Evolutionary conservation across 2,113 vertebrate genomes (phyloP), one percentile per base, ranked within the genome.

Genomic region (Coreoperca whiteheadi): DNA sequence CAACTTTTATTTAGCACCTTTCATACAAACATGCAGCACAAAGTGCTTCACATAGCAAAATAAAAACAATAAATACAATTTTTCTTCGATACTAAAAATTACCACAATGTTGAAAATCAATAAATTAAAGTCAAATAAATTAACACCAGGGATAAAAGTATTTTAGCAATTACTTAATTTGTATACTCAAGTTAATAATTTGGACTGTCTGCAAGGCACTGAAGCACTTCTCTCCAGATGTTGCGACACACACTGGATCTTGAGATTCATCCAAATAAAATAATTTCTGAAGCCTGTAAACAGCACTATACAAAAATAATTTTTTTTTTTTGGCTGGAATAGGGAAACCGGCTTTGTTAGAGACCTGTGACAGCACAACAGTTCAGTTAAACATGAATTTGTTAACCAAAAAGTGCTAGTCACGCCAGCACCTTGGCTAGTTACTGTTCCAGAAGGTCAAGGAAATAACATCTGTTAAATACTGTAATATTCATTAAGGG

Each of bases 311-410:
- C 54, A 64, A 61, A 74, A 12, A 39, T 2, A 21, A 20, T 46
- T 15, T 50, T 43, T 53, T 75, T 46, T 15, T 50, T 43, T 53
- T 75, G 18, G 54, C 60, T 25, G 20, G 15, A 53, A 69, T 2
- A 39, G 43, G 4, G 53, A 71, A 39, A 43, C 63, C 21, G 30
- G 64, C 74, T 82, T 84, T 82, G 76, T 82, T 77, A 67, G 60
- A 75, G 65, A 51, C 21, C 14, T 66, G 30, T 54, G 63, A 54
- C 63, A 4, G 11, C 39, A 41, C 8, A 66, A 66, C 34, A 53
- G 37, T 50, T 50, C 18, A 57, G 77, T 89, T 89, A 87, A 87
- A 84, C 71, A 82, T 84, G 79, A 76, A 82, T 82, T 4, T 30
- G 18, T 37, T 15, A 20, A 60, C 67, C n/a, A 71, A 82, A 78